Conservation (phyloP, 1,140 invertebrate species). For the Calephelis virginiensis region DNA sequence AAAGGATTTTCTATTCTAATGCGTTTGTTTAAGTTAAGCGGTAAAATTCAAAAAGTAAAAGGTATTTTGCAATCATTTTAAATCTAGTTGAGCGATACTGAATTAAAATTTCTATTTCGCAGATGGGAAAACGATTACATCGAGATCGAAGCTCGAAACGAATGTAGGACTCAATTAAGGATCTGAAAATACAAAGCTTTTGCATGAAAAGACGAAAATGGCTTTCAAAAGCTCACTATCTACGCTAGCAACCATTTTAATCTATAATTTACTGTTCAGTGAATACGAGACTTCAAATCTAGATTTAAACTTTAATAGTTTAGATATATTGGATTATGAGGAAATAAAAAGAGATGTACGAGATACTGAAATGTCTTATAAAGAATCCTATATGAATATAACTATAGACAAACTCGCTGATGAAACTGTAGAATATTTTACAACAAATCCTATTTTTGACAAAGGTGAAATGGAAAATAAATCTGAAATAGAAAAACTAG, state of each 20-base stretch:
- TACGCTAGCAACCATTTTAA: conserved; percentile 23
- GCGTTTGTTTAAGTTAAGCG: no score
- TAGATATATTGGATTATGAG: conserved; percentile 13
- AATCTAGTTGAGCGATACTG: conserved; percentile 22
- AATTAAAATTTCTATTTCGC: conserved; percentile 30
- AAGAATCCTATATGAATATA: conserved; percentile 5
- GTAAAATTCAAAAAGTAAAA: neutral
- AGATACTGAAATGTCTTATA: conserved; percentile 8
- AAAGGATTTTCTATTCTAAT: no score
- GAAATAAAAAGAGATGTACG: conserved; percentile 21
- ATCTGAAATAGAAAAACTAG: conserved; percentile 22
- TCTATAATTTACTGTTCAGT: conserved; percentile 27
- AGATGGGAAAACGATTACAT: conserved; percentile 29
- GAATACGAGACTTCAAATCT: conserved; percentile 27
- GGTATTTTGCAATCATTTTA: neutral
- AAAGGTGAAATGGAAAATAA: conserved; percentile 39
- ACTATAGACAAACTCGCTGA: conserved; percentile 13
- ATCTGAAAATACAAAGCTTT: conserved; percentile 16
- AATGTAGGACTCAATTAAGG: conserved; percentile 25
- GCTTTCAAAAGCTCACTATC: conserved; percentile 26
- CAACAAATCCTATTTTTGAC: conserved; percentile 23
- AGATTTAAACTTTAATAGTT: conserved; percentile 26
- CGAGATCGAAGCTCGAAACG: conserved; percentile 17
- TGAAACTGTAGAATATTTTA: conserved; percentile 20
- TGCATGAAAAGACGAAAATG: conserved; percentile 32